Conservation (phyloP, 2,113 vertebrate genomes). For the Spheniscus mendiculus region DNA sequence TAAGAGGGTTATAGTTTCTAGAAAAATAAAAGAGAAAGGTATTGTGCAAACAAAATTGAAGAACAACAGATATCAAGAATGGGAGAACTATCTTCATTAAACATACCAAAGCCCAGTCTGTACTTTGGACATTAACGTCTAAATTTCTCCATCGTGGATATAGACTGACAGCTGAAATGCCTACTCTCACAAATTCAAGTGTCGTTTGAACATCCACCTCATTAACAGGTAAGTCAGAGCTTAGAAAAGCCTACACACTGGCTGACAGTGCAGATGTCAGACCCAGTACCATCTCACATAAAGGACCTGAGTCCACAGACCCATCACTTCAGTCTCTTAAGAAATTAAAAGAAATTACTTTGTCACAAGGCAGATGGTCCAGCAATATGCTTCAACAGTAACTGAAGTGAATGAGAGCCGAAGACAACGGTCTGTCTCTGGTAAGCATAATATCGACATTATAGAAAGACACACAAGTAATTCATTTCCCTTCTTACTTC, state of each 20-base stretch:
- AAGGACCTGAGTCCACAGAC: neutral
- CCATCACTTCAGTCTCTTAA: neutral
- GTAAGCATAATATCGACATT: neutral
- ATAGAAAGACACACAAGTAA: neutral
- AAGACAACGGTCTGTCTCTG: neutral
- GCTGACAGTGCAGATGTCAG: neutral
- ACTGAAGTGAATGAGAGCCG: neutral
- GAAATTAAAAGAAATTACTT: neutral
- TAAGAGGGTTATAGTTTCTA: neutral
- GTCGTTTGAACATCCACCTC: neutral
- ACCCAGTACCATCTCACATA: neutral
- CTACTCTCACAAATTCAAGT: neutral
- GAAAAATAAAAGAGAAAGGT: neutral
- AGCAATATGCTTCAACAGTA: neutral
- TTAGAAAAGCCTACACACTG: neutral
- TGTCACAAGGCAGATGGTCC: neutral
- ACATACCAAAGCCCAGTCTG: neutral
- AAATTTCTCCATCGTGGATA: neutral
- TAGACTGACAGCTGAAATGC: neutral
- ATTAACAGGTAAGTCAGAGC: neutral
- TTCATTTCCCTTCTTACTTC: neutral
- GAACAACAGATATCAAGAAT: neutral
- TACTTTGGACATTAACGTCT: neutral
- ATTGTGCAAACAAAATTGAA: neutral
- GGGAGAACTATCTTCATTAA: neutral